These are phyloP conservation scores for Rhynchonema sp. DNA, from an alignment of 2,888 invertebrate genomes.

Conservation along the genomic window DNA sequence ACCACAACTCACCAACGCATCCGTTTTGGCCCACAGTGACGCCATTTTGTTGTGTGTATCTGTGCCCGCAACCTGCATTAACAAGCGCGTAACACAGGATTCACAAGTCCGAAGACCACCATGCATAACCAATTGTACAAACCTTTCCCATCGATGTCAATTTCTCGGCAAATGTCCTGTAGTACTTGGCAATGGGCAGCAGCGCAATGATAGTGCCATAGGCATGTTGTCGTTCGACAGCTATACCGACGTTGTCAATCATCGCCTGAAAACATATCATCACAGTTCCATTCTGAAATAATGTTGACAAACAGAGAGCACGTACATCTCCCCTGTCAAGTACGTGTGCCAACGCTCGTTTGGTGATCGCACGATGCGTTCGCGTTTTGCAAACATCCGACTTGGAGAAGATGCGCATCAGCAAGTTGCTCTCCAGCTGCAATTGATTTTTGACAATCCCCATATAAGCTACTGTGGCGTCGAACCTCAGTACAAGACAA, in stretches of 20 bases:
- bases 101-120: no score
- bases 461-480: not conserved
- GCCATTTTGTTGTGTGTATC: not conserved
- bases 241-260: not conserved
- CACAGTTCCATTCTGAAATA: no score
- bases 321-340: no score
- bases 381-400: no score
- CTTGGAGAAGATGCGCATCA: not conserved
- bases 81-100: no score
- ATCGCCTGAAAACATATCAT: no score
- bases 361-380: no score
- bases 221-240: not conserved
- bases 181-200: slow-evolving; percentile 4
- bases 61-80: not conserved
- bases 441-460: not conserved
- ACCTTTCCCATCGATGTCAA: not conserved
- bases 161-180: not conserved
- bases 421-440: not conserved
- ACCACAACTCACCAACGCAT: not conserved
- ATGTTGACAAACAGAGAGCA: no score
- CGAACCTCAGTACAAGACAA: no score
- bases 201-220: slow-evolving; percentile 1
- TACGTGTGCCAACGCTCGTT: no score
- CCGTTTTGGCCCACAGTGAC: not conserved
- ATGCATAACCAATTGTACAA: no score